Percentiles rank a stretch among this genome's conserved stretches.
These are phyloP conservation scores for Petrocephalus schoutedeni DNA, from an alignment of 2,797 vertebrate species.

Conservation along the genomic window DNA sequence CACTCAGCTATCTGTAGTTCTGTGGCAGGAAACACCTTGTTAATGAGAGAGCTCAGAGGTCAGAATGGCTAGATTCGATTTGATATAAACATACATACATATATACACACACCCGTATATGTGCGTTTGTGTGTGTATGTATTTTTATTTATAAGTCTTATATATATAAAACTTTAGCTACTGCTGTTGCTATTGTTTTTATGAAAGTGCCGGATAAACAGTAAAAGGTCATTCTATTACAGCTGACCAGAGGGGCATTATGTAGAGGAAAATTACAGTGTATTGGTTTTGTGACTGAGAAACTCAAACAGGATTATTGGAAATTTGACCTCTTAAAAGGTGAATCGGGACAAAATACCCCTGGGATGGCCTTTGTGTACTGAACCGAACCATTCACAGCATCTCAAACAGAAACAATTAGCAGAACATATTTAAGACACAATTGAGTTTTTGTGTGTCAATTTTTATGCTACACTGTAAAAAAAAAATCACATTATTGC, in stretches of 20 bases:
- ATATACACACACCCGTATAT: not conserved
- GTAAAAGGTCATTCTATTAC: slow-evolving; percentile 65
- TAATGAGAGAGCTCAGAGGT: not conserved
- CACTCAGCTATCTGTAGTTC: not conserved
- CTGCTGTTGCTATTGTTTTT: slow-evolving; percentile 53
- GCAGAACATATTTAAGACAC: not conserved
- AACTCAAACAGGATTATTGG: slow-evolving; percentile 66
- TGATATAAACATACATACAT: not conserved
- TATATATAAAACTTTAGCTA: not conserved
- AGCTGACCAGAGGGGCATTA: slow-evolving; percentile 69
- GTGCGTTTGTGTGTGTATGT: not conserved
- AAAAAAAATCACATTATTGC: not conserved
- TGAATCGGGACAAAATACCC: slow-evolving; percentile 65
- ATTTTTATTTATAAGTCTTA: not conserved
- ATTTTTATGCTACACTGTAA: not conserved
- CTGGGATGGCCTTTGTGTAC: slow-evolving; percentile 51
- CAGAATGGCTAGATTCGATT: not conserved
- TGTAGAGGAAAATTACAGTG: slow-evolving; percentile 62
- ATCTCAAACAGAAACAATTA: slow-evolving; percentile 28
- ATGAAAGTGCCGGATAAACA: slow-evolving; percentile 36
- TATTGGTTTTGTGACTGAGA: slow-evolving; percentile 68
- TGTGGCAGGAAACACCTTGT: not conserved
- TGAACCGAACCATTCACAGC: not conserved
- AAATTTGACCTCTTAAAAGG: slow-evolving; percentile 64
- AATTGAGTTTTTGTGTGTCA: not conserved